These are phyloP conservation scores for Orthonevra nobilis DNA, from an alignment of 2,888 invertebrate species.

Conservation along the genomic window DNA sequence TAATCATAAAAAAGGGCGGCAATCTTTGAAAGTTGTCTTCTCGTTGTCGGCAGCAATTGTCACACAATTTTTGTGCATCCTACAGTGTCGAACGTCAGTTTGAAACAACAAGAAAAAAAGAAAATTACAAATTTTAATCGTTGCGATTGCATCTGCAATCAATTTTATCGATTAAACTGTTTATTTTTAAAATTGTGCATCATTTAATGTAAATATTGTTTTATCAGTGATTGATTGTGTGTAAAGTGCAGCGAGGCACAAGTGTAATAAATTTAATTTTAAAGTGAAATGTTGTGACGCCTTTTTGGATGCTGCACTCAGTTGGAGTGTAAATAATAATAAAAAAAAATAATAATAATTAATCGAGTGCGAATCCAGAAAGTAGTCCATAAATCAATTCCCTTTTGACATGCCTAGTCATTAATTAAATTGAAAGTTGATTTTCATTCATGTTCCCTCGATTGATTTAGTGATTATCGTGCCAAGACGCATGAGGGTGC, in stretches of 20 bases:
- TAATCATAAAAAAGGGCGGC: background rate
- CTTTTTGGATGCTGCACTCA: conserved; percentile 7
- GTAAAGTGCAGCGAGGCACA: conserved; percentile 8
- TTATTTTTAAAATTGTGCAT: too few relatives aligned
- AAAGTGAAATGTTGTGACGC: conserved; percentile 15
- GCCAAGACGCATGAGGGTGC: background rate
- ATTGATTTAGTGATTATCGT: conserved; percentile 7
- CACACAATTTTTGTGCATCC: too few relatives aligned
- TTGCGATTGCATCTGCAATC: too few relatives aligned
- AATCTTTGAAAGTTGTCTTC: conserved; percentile 24
- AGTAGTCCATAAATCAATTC: conserved; percentile 55
- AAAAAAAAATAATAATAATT: conserved; percentile 27
- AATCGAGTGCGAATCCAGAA: background rate
- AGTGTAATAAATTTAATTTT: conserved; percentile 26
- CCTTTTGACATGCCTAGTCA: conserved; percentile 33
- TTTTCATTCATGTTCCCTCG: conserved; percentile 33
- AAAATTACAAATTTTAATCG: too few relatives aligned
- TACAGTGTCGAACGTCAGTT: too few relatives aligned
- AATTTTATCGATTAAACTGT: too few relatives aligned
- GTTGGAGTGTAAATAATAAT: conserved; percentile 11
- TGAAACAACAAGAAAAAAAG: too few relatives aligned
- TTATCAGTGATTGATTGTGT: background rate
- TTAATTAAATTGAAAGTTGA: conserved; percentile 45
- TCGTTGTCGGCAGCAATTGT: too few relatives aligned
- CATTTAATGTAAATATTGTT: too few relatives aligned